Base-by-base conservation (phyloP, 2,797 vertebrate species). In the Myripristis murdjan region DNA sequence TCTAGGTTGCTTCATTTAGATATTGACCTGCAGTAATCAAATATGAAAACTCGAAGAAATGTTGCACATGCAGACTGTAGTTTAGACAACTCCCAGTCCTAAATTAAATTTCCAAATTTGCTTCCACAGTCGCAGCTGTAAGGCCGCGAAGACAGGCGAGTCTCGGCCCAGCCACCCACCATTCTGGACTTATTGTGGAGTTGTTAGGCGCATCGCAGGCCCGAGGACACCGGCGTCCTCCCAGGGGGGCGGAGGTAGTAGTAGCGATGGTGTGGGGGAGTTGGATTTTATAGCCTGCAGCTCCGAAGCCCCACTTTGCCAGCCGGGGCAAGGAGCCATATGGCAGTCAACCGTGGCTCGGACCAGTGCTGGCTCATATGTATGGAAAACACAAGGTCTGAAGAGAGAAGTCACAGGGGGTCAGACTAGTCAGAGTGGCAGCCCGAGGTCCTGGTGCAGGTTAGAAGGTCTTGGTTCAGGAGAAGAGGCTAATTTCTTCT, bases 401-500 rank as follows among this genome's bases (percentile, higher is more conserved):
- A 39, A 76, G 64, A 74, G 79, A 70, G 66, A 76, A 75, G 82
- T 83, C 82, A 79, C 82, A 73, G 73, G 87, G 83, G 87, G 82
- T 83, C 83, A 72, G 18, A 81, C 53, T 78, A 84, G 86, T 90
- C 84, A 79, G 75, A 82, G 88, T 80, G 73, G 88, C 80, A 75
- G 67, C 91, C 90, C 52, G 64, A 63, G 91, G 92, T 93, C 81
- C 63, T 91, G 87, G 86, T 84, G 73, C 67, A 87, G 88, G 90
- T 84, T 81, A 81, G 83, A 90, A 92, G 91, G 89, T 93, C 92
- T 85, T 75, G 86, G 83, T 87, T 89, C 70, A 24, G 89, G 79
- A 90, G 86, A 81, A 83, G 83, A 90, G 88, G 85, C 83, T 88
- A 86, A 93, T 94, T 92, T 93, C 84, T 89, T 91, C 88, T 89